These are phyloP conservation scores for Brachionus plicatilis DNA, from an alignment of 1,140 invertebrate genomes.

Conservation along the genomic window DNA sequence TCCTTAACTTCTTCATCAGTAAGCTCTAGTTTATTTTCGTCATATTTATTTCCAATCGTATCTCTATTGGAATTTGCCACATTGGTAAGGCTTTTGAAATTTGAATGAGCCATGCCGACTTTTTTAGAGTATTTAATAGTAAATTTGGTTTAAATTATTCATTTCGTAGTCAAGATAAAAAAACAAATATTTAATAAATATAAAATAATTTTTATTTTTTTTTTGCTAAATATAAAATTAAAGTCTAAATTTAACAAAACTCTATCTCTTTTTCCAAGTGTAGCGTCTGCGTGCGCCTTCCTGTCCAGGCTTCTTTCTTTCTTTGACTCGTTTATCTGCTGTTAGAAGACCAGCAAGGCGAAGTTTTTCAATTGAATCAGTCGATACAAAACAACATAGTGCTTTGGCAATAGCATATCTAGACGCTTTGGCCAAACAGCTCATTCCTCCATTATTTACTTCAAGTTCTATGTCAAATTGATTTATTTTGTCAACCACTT, in stretches of 20 bases:
- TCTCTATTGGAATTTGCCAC: background rate
- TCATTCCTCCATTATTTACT: slow-evolving; percentile 63
- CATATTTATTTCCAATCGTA: background rate
- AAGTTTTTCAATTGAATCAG: slow-evolving; percentile 73
- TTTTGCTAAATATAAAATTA: background rate
- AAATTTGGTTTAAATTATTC: background rate
- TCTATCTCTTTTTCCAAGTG: slow-evolving; percentile 65
- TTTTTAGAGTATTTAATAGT: background rate
- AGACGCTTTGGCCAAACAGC: slow-evolving; percentile 74
- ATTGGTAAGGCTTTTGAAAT: background rate
- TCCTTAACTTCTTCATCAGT: slow-evolving; percentile 4
- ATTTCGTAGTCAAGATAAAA: background rate
- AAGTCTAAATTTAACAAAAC: background rate
- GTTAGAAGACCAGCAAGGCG: slow-evolving; percentile 81
- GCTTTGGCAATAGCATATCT: slow-evolving; percentile 74
- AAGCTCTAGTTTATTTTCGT: background rate
- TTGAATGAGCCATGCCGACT: background rate
- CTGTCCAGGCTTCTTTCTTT: slow-evolving; percentile 90
- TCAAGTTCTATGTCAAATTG: slow-evolving; percentile 78
- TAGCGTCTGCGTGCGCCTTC: slow-evolving; percentile 80
- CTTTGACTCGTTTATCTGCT: slow-evolving; percentile 68
- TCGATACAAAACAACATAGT: slow-evolving; percentile 72
- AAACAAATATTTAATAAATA: background rate
- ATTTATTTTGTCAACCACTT: slow-evolving; percentile 68
- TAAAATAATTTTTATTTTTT: background rate